phyloP scores from a whole-genome alignment of 2,797 vertebrate genomes.

The Astyanax mexicanus region DNA sequence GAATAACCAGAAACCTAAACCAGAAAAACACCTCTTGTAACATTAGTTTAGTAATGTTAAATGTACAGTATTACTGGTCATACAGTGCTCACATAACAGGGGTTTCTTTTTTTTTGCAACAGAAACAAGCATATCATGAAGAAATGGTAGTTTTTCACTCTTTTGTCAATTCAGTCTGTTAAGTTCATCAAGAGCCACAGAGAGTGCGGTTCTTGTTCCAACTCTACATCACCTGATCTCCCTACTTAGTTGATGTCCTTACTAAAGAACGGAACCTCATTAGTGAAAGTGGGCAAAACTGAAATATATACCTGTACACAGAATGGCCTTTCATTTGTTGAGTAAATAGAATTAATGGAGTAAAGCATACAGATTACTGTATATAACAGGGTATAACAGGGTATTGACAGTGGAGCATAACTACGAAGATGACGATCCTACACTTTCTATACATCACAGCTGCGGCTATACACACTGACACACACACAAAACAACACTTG shows the following conservation, averaged over 20 bases:
- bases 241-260: background rate
- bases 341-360: background rate
- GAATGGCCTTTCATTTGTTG: background rate
- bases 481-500: background rate
- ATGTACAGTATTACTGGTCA: too few species aligned
- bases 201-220: background rate
- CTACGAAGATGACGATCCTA: constrained; percentile 1
- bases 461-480: background rate
- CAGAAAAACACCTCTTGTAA: too few species aligned
- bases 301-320: background rate
- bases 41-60: too few species aligned
- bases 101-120: too few species aligned
- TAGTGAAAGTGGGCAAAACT: background rate
- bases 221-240: background rate
- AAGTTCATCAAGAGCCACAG: background rate
- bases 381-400: background rate
- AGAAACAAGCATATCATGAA: too few species aligned
- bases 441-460: constrained; percentile 33
- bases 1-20: too few species aligned
- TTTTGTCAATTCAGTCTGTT: background rate
- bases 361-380: background rate
- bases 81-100: too few species aligned
- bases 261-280: background rate
- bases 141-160: too few species aligned
- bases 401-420: background rate